phyloP scores from a whole-genome alignment of 2,113 vertebrate genomes.

The Stigmatopora argus region DNA sequence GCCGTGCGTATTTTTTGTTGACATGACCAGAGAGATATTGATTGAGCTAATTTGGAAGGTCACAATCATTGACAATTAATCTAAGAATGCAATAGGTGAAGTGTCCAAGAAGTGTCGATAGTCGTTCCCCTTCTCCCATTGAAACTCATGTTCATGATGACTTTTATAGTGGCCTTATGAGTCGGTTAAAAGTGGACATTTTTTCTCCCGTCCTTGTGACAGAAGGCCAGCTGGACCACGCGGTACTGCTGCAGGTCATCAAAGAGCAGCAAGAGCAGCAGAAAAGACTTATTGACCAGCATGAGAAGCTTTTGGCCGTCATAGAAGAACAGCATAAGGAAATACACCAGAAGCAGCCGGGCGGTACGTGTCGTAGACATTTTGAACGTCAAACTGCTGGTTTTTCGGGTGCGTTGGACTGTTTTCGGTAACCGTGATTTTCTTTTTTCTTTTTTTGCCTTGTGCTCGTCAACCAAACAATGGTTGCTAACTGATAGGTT shows the following conservation, averaged over 20 bases:
- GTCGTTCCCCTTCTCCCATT: constrained; percentile 13
- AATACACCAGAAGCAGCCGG: constrained; percentile 82
- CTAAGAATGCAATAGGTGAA: not conserved
- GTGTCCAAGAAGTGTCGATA: not conserved
- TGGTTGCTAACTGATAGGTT: too few relatives aligned
- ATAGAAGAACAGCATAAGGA: constrained; percentile 97
- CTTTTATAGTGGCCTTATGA: not conserved
- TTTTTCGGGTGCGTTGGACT: too few relatives aligned
- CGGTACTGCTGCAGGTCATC: constrained; percentile 86
- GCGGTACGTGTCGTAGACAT: constrained; percentile 25
- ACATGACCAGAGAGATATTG: not conserved
- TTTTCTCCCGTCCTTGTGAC: constrained; percentile 7
- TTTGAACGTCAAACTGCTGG: not conserved
- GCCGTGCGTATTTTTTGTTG: not conserved
- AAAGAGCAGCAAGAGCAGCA: constrained; percentile 94
- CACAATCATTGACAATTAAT: not conserved
- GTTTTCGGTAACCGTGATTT: too few relatives aligned
- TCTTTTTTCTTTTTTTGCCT: too few relatives aligned
- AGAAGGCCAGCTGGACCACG: constrained; percentile 88
- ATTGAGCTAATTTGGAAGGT: not conserved
- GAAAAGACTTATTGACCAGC: constrained; percentile 92
- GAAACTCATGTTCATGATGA: constrained; percentile 20
- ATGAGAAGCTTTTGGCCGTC: constrained; percentile 89
- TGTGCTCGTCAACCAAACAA: too few relatives aligned
- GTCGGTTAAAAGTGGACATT: not conserved